A percentile compares a stretch with the other conserved stretches of the same genome.
Conservation (phyloP, 1,140 invertebrate genomes). For the Rhizoglyphus robini region DNA sequence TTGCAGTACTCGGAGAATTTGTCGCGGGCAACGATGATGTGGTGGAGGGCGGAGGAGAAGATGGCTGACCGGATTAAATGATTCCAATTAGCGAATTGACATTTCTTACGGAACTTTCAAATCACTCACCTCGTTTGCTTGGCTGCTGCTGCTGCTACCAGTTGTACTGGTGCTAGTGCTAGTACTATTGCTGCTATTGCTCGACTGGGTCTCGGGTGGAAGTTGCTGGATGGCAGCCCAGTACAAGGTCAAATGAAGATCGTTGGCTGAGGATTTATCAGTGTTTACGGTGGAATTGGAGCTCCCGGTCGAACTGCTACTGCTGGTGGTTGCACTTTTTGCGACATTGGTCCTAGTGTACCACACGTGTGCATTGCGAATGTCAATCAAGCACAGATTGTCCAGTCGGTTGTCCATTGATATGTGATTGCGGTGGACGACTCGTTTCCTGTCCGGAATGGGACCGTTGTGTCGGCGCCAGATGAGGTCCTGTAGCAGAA, state of each 20-base stretch:
- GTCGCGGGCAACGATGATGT: background rate
- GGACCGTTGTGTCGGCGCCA: constrained; percentile 41
- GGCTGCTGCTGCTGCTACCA: background rate
- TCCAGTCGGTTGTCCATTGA: constrained; percentile 41
- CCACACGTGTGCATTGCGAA: constrained; percentile 2
- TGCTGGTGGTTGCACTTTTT: background rate
- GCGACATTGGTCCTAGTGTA: background rate
- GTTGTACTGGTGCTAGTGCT: background rate
- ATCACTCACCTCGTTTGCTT: too few species aligned
- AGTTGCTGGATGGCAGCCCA: constrained; percentile 42
- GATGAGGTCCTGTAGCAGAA: constrained; percentile 20
- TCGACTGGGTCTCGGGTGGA: constrained; percentile 31
- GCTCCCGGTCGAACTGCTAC: constrained; percentile 24
- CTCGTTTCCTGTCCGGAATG: constrained; percentile 37
- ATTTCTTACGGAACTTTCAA: background rate
- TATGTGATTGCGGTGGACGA: constrained; percentile 38
- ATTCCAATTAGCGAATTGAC: too few species aligned
- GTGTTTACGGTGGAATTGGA: background rate
- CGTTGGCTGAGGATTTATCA: constrained; percentile 13
- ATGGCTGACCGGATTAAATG: too few species aligned
- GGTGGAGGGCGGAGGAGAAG: background rate
- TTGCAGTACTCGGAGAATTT: too few species aligned
- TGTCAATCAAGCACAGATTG: constrained; percentile 35
- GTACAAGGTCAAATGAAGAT: constrained; percentile 37
- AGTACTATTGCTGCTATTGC: background rate